Evolutionary conservation across 2,888 invertebrate genomes (phyloP), one percentile per base, ranked within the genome.

Genomic region (Hirtodrosophila histrioides): DNA sequence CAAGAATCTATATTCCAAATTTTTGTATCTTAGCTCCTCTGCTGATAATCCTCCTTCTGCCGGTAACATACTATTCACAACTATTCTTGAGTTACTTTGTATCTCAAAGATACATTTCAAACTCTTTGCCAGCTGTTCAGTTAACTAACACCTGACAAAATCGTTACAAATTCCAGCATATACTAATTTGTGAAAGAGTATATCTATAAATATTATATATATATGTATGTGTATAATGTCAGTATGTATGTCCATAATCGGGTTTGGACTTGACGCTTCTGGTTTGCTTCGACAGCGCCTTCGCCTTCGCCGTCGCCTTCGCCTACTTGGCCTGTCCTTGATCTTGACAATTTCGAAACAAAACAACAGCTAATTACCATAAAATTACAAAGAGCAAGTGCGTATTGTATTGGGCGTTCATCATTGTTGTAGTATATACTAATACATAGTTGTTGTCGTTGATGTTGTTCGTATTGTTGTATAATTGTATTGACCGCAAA

Each of bases 281-380:
- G 68, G 73, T 61, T 61, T 60, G 57, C 39, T 17, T 35, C 23
- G 41, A 7, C 40, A 27, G 1, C 6, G 31, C 31, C n/a, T 43
- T 48, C 24, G 37, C 31, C 27, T 56, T 56, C 11, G 48, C 36
- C 24, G 17, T 33, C 27, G 56, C 63, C 55, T 69, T 68, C 61
- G 74, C 66, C 79, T 67, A 78, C 63, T 55, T 67, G 67, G 54
- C 46, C 56, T 49, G 82, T 81, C 82, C 88, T 82, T 82, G 82
- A 82, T 82, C 87, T 82, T 82, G 82, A 78, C 85, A 78, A 85
- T 78, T 81, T 55, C 75, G 70, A 57, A 70, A 69, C 67, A 63
- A 75, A 83, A 76, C 62, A 58, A 50, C 41, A 69, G 69, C 69
- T 78, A 87, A 85, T 87, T 82, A 81, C 36, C 82, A 87, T 87